Base-by-base conservation (phyloP, 1,140 invertebrate genomes). In the Pectinophora gossypiella region DNA sequence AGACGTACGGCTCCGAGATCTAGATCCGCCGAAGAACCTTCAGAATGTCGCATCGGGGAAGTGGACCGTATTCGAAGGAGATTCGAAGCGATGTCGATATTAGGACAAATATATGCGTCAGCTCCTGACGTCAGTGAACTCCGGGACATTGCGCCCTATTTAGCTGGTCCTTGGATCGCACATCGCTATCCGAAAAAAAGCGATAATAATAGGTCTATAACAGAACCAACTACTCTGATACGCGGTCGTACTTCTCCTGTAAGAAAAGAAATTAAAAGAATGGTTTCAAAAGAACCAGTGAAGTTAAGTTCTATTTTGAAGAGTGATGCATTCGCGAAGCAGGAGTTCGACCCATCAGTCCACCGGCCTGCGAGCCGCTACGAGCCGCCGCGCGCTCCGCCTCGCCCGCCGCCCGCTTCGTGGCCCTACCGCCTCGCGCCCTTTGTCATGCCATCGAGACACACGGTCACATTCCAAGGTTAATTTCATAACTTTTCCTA, bases 31-130 rank as follows among this genome's bases (percentile, higher is more conserved):
- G 64, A 88, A 72, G 72, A 82, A 68, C 80, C 89, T 48, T 68
- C 80, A 59, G 84, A 87, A 78, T 90, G 89, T 75, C 88, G 92
- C 0, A 88, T 91, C 18, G 92, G 93, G 1, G 91, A 92, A 76
- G 92, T 93, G 2, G 89, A 92, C 59, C 90, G 91, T 19, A 89
- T 95, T 51, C 89, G 92, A 27, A 88, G 90, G 27, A 92, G 92
- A 63, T 95, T 95, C 61, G 90, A 90, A 53, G 81, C 81, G 5
- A 90, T 92, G 45, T 94, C 93, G 4, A 75, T 95, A 7, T 77
- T 95, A 5, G 94, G 94, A 0, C 91, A 94, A 64, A 93, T 96
- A 89, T 96, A 94, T 65, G 94, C 94, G 0, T 96, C 95, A 0
- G 91, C 93, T 19, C 95, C 95, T 0, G 93, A 95, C 65, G 88